Percentiles rank a stretch among this genome's conserved stretches.
phyloP scores from a whole-genome alignment of 2,797 vertebrate genomes.

The Triplophysa bombifrons region DNA sequence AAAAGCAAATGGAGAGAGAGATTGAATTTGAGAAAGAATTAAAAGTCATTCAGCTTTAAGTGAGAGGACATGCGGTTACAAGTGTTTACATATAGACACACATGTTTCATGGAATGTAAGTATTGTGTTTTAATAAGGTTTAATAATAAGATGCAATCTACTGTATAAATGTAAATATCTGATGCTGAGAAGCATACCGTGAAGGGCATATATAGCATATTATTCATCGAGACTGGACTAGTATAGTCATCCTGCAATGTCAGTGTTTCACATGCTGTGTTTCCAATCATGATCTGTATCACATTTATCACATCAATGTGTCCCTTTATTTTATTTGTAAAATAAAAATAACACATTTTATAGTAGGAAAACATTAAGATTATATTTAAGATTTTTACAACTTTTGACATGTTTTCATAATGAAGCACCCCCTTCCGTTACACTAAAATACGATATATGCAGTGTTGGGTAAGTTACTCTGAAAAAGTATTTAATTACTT shows the following conservation, averaged over 20 bases:
- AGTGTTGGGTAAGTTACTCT: too few species aligned
- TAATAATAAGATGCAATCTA: slow-evolving; percentile 10
- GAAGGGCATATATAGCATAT: not conserved
- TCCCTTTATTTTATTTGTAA: too few species aligned
- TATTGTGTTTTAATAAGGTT: not conserved
- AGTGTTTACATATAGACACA: slow-evolving; percentile 31
- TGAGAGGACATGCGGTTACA: slow-evolving; percentile 72
- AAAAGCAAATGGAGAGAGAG: slow-evolving; percentile 78
- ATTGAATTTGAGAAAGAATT: slow-evolving; percentile 58
- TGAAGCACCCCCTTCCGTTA: not conserved
- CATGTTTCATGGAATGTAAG: slow-evolving; percentile 45
- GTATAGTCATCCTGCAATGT: not conserved
- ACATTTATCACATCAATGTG: not conserved
- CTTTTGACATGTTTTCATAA: not conserved
- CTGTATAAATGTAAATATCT: not conserved
- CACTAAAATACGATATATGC: too few species aligned
- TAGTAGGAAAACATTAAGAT: too few species aligned
- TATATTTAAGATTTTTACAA: too few species aligned
- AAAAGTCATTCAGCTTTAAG: slow-evolving; percentile 65
- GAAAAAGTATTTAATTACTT: too few species aligned
- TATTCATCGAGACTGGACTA: slow-evolving; percentile 19
- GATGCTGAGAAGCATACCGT: not conserved
- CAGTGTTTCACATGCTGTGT: slow-evolving; percentile 17
- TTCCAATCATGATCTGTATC: slow-evolving; percentile 16
- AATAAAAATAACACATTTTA: too few species aligned